These are phyloP conservation scores for Psittacula echo DNA, from an alignment of 2,797 vertebrate species.

Conservation along the genomic window DNA sequence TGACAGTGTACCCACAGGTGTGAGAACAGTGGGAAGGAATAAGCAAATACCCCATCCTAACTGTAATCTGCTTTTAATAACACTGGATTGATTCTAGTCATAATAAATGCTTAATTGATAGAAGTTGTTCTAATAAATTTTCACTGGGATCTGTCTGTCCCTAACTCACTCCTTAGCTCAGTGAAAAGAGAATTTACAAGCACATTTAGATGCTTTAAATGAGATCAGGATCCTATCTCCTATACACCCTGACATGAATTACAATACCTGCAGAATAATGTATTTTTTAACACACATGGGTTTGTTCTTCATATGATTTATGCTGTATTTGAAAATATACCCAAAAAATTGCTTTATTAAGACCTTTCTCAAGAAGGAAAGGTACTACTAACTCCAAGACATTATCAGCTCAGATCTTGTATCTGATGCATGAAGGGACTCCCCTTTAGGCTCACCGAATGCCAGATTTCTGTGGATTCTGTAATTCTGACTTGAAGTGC, in stretches of 20 bases:
- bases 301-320: neutral
- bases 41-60: neutral
- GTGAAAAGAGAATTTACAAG: neutral
- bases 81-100: neutral
- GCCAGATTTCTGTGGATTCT: neutral
- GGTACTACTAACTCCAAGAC: neutral
- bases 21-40: fast-evolving
- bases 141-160: neutral
- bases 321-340: neutral
- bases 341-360: neutral
- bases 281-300: neutral
- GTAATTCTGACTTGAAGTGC: neutral
- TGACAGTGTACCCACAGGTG: fast-evolving
- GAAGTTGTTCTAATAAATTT: neutral
- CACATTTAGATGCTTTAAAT: neutral
- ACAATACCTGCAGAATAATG: neutral
- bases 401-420: neutral
- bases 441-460: neutral
- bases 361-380: neutral
- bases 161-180: neutral
- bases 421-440: neutral
- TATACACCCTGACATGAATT: neutral
- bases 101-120: neutral
- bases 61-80: neutral
- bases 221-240: neutral